Evolutionary conservation across 2,797 vertebrate genomes (phyloP).

Genomic region (Fringilla coelebs): DNA sequence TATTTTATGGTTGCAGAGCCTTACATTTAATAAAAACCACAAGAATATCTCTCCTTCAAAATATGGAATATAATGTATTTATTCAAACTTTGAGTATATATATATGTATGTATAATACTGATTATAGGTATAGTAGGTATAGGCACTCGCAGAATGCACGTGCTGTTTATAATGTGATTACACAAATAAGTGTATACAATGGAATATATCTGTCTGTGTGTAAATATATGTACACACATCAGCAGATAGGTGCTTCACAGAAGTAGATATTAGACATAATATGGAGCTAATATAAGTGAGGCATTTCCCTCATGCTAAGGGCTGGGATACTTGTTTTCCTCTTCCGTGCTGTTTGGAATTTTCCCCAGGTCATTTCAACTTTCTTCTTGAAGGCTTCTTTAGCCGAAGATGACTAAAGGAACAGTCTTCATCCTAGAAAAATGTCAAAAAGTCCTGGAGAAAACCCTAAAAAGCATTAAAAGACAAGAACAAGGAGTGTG

Average conservation of each 20-base stretch:
- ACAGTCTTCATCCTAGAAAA: conserved; percentile 65
- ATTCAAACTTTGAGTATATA: conserved; percentile 48
- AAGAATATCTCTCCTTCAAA: conserved; percentile 54
- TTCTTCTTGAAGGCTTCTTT: conserved; percentile 65
- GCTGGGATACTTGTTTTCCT: conserved; percentile 59
- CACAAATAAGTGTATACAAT: conserved; percentile 60
- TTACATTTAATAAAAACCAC: conserved; percentile 64
- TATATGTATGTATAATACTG: conserved; percentile 23
- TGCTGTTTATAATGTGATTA: conserved; percentile 40
- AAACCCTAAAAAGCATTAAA: conserved; percentile 68
- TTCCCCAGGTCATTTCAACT: conserved; percentile 69
- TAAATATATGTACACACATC: conserved; percentile 14
- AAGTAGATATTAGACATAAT: conserved; percentile 47
- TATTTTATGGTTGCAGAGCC: conserved; percentile 57
- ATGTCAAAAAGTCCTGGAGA: conserved; percentile 71
- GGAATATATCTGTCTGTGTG: not conserved
- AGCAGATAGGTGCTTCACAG: conserved; percentile 53
- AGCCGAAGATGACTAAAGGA: conserved; percentile 68
- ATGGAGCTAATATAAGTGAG: conserved; percentile 22
- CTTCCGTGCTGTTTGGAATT: conserved; percentile 69
- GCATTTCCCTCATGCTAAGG: conserved; percentile 59
- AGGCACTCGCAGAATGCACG: conserved; percentile 33
- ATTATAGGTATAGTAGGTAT: conserved; percentile 8
- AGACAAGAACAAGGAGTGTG: conserved; percentile 56
- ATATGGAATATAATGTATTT: conserved; percentile 49